These are phyloP conservation scores for Pammene fasciana DNA, from an alignment of 2,888 invertebrate genomes.

Conservation along the genomic window DNA sequence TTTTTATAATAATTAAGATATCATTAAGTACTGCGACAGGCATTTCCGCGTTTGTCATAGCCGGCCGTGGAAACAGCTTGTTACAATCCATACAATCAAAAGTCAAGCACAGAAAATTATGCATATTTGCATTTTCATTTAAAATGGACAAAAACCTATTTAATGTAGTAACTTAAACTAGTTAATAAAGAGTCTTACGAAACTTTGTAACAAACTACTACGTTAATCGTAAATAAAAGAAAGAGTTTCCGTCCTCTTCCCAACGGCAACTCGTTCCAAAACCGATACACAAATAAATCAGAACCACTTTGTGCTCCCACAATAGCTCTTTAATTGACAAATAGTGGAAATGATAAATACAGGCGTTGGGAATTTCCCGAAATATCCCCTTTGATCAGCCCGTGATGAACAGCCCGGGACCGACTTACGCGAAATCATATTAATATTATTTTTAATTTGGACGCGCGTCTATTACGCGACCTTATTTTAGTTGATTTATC, in stretches of 20 bases:
- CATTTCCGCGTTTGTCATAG: too few relatives aligned
- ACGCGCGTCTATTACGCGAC: slow-evolving; percentile 61
- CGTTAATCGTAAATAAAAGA: slow-evolving; percentile 23
- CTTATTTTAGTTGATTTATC: slow-evolving; percentile 40
- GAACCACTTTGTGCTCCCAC: slow-evolving; percentile 72
- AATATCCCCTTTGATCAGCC: slow-evolving; percentile 79
- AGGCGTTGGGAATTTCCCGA: slow-evolving; percentile 74
- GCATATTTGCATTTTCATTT: too few relatives aligned
- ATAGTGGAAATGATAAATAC: slow-evolving; percentile 82
- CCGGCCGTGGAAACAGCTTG: too few relatives aligned
- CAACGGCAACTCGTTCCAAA: slow-evolving; percentile 42
- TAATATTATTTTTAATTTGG: slow-evolving; percentile 81
- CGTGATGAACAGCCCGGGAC: slow-evolving; percentile 77
- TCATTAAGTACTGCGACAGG: too few relatives aligned
- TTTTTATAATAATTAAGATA: too few relatives aligned
- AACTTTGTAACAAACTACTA: slow-evolving; percentile 11
- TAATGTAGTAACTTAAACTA: neutral
- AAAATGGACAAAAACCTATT: too few relatives aligned
- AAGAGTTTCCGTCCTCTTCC: slow-evolving; percentile 24
- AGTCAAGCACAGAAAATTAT: too few relatives aligned
- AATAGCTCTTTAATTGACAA: slow-evolving; percentile 82
- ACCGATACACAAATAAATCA: slow-evolving; percentile 74
- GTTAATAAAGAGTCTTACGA: neutral
- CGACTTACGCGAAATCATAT: slow-evolving; percentile 73
- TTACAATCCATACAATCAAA: too few relatives aligned